A percentile compares a stretch with the other conserved stretches of the same genome.
These are phyloP conservation scores for Anguilla megastoma DNA, from an alignment of 2,797 vertebrate species.

Conservation along the genomic window DNA sequence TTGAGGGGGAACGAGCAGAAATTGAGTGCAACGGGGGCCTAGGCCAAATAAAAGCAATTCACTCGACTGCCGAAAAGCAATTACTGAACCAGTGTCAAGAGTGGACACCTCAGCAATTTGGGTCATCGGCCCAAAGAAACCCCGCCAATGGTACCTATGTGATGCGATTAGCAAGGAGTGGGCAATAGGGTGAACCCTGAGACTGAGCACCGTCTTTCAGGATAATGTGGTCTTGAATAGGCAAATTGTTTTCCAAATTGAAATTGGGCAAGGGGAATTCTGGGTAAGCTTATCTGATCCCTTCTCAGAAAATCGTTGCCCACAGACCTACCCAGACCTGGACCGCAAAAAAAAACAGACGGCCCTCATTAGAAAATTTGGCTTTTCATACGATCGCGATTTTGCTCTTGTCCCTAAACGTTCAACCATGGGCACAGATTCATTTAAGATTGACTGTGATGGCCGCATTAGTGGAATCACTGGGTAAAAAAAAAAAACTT, in stretches of 20 bases:
- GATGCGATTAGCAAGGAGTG: background rate
- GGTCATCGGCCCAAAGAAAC: background rate
- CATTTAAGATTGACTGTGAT: background rate
- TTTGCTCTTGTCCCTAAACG: background rate
- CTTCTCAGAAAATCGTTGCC: background rate
- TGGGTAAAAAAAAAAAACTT: background rate
- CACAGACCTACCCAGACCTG: background rate
- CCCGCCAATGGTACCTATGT: background rate
- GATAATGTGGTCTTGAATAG: background rate
- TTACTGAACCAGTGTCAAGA: background rate
- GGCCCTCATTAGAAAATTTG: background rate
- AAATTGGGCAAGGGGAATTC: background rate
- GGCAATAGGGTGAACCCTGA: background rate
- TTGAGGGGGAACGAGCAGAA: constrained; percentile 27
- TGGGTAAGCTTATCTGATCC: too few relatives aligned
- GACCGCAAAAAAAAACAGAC: background rate
- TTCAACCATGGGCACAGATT: background rate
- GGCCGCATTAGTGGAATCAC: background rate
- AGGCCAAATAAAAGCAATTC: constrained; percentile 1
- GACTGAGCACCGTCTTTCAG: background rate
- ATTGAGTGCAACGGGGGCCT: constrained; percentile 21
- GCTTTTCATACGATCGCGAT: background rate
- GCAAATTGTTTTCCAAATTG: background rate
- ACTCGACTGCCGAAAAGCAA: constrained; percentile 12
- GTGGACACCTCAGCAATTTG: background rate